Base-by-base conservation (phyloP, 2,888 invertebrate genomes). In the Congeria kusceri region DNA sequence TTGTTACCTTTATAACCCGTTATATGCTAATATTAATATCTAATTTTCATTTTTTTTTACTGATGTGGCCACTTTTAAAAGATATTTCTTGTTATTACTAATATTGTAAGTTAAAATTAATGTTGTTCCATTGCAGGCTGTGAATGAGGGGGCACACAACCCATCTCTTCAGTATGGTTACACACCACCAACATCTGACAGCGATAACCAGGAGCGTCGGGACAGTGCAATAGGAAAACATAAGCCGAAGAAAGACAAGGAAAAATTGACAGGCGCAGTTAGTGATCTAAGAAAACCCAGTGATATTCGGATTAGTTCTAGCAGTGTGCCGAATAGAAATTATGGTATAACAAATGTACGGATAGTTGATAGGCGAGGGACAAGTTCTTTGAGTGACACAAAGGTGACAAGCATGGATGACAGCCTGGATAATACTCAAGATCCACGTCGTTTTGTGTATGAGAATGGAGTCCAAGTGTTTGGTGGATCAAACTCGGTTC, bases 91-190 rank as follows among this genome's bases (percentile, higher is more conserved):
- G n/a, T n/a, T n/a, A n/a, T n/a, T n/a, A n/a, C n/a, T n/a, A n/a
- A n/a, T n/a, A n/a, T n/a, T n/a, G n/a, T n/a, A n/a, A n/a, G n/a
- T n/a, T n/a, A n/a, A n/a, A n/a, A n/a, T n/a, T n/a, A n/a, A n/a
- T n/a, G n/a, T n/a, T n/a, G 20, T 20, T 53, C 1, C n/a, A n/a
- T 76, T 76, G 39, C 70, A 78, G 78, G 58, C 69, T 47, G 69
- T 70, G 5, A 78, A 78, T 66, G 69, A 78, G 66, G 74, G 74
- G 15, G 57, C 39, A 32, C 47, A 28, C n/a, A 78, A 78, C 28
- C 70, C 73, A 28, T 68, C 66, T 7, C 68, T 78, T 32, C 20
- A 46, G 25, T 78, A 70, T 47, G 69, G 78, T 32, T 78, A 78
- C 68, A 73, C 56, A 20, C 27, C 64, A 29, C 62, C 64, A 46